phyloP scores from a whole-genome alignment of 2,113 vertebrate species.

The Corythaeola cristata region DNA sequence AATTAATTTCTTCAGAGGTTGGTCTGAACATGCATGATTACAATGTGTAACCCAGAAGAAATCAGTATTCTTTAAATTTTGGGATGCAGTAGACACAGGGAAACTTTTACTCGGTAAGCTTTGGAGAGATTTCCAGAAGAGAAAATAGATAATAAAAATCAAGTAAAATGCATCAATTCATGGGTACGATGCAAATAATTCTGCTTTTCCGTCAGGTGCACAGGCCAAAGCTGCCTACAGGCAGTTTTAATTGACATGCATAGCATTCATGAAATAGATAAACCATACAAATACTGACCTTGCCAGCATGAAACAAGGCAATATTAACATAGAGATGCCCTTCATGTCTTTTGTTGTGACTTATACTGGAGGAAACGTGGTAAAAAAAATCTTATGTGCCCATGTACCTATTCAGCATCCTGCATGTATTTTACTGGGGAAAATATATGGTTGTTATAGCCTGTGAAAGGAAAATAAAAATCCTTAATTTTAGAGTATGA shows the following conservation, averaged over 20 bases:
- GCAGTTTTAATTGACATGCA: conserved; percentile 2
- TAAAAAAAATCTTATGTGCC: not conserved
- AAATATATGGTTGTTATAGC: not conserved
- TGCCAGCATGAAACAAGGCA: not conserved
- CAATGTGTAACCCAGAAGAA: not conserved
- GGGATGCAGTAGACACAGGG: not conserved
- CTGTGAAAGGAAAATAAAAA: not conserved
- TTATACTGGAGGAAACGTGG: not conserved
- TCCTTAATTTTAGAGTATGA: not conserved
- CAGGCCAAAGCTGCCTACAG: not conserved
- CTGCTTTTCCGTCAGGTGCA: not conserved
- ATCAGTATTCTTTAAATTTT: not conserved
- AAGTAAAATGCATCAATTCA: not conserved
- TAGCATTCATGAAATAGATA: not conserved
- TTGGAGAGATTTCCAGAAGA: not conserved
- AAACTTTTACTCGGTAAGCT: not conserved
- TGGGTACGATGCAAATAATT: not conserved
- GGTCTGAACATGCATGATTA: not conserved
- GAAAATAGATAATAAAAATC: not conserved
- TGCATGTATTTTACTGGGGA: not conserved
- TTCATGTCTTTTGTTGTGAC: not conserved
- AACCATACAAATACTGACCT: not conserved
- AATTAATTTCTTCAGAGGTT: not conserved
- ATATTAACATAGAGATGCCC: not conserved
- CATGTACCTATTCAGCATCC: not conserved